Conservation (phyloP, 2,888 invertebrate genomes). For the Xestia xanthographa region DNA sequence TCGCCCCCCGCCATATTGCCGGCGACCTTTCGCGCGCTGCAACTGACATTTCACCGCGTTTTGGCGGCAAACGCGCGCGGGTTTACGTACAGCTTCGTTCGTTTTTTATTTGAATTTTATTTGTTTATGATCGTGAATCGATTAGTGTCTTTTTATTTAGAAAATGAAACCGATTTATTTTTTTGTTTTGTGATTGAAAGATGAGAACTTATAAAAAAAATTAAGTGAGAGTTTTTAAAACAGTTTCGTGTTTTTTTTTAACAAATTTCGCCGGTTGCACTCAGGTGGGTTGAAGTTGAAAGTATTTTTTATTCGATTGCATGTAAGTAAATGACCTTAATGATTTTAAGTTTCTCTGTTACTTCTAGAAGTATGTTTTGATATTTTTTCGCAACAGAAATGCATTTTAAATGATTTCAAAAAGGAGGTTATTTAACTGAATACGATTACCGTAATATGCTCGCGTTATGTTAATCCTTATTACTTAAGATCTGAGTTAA, state of each 20-base stretch:
- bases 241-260: conserved; percentile 45
- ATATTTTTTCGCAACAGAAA: conserved; percentile 11
- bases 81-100: conserved; percentile 29
- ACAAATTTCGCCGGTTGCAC: conserved; percentile 23
- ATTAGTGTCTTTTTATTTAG: conserved; percentile 13
- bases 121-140: conserved; percentile 18
- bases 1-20: conserved; percentile 74
- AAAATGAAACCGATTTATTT: conserved; percentile 6
- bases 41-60: conserved; percentile 84
- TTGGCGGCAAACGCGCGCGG: conserved; percentile 78
- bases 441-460: conserved; percentile 12
- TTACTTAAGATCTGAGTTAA: conserved; percentile 8
- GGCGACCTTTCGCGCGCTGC: conserved; percentile 76
- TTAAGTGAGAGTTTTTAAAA: conserved; percentile 35
- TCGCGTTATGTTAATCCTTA: conserved; percentile 5
- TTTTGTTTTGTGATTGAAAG: conserved; percentile 10
- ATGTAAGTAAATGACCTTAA: conserved; percentile 36
- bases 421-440: conserved; percentile 1
- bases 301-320: conserved; percentile 27
- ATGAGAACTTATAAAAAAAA: conserved; percentile 8
- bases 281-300: conserved; percentile 49
- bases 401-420: background rate
- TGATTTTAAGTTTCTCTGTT: conserved; percentile 25
- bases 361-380: background rate
- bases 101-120: conserved; percentile 10